Evolutionary conservation across 2,797 vertebrate species (phyloP).

Genomic region (Poeciliopsis turneri): DNA sequence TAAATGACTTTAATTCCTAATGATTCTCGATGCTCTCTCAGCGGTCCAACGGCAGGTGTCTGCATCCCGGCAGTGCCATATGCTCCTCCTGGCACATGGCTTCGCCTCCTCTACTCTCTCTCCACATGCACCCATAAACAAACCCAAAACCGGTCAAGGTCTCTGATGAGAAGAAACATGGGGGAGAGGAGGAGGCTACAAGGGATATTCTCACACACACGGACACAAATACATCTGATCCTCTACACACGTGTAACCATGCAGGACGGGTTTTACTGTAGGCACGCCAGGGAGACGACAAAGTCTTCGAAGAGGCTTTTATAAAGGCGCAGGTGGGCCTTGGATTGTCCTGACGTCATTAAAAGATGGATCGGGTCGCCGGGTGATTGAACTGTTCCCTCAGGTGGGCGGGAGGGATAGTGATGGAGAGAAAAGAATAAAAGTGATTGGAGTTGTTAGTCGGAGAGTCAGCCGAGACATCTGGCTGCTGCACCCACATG

Average conservation of each 20-base stretch:
- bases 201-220: slow-evolving; percentile 46
- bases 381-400: slow-evolving; percentile 70
- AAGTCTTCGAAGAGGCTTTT: slow-evolving; percentile 42
- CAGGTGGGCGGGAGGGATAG: slow-evolving; percentile 52
- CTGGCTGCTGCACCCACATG: too few species aligned
- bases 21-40: slow-evolving; percentile 68
- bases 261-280: slow-evolving; percentile 30
- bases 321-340: slow-evolving; percentile 68
- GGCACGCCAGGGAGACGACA: slow-evolving; percentile 36
- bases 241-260: slow-evolving; percentile 23
- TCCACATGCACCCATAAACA: slow-evolving; percentile 76
- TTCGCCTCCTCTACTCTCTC: slow-evolving; percentile 69
- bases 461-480: too few species aligned
- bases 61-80: slow-evolving; percentile 76
- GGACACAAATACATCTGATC: slow-evolving; percentile 34
- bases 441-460: too few species aligned
- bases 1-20: slow-evolving; percentile 79
- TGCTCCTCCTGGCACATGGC: slow-evolving; percentile 78
- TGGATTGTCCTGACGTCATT: slow-evolving; percentile 70
- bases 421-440: slow-evolving; percentile 50
- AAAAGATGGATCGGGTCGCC: slow-evolving; percentile 73
- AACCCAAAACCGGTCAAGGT: slow-evolving; percentile 77
- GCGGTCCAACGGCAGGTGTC: slow-evolving; percentile 74
- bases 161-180: slow-evolving; percentile 66
- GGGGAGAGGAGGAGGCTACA: slow-evolving; percentile 51